Conservation (phyloP, 2,888 invertebrate species). For the Cheilosia variabilis region DNA sequence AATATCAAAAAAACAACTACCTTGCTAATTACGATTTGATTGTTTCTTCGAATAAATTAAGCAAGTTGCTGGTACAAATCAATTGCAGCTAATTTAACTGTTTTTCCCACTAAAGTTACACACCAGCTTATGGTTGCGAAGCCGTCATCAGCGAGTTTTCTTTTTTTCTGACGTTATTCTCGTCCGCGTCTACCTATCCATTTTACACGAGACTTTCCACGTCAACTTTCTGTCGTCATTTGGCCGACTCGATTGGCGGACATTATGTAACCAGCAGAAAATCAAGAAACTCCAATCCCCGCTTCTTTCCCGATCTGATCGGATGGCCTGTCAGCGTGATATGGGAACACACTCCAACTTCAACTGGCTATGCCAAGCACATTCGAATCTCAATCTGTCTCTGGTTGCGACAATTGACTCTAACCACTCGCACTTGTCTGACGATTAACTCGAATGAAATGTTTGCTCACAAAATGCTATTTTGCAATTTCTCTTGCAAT, state of each 20-base stretch:
- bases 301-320: neutral
- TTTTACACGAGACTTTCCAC: slow-evolving; percentile 20
- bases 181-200: neutral
- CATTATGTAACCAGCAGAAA: slow-evolving; percentile 49
- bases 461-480: neutral
- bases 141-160: neutral
- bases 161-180: neutral
- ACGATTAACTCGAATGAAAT: slow-evolving; percentile 15
- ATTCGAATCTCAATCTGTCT: neutral
- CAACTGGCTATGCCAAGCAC: neutral
- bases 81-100: too few species aligned
- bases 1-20: too few species aligned
- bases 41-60: too few species aligned
- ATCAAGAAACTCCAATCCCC: slow-evolving; percentile 10
- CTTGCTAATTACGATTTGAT: too few species aligned
- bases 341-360: neutral
- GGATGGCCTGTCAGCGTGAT: neutral
- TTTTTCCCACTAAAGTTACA: neutral
- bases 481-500: slow-evolving; percentile 46
- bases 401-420: slow-evolving; percentile 4
- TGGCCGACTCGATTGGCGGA: slow-evolving; percentile 27
- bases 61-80: too few species aligned
- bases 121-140: too few species aligned
- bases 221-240: slow-evolving; percentile 35
- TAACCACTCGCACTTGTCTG: slow-evolving; percentile 9